Evolutionary conservation across 2,888 invertebrate genomes (phyloP).

Genomic region (Atrina japonica): DNA sequence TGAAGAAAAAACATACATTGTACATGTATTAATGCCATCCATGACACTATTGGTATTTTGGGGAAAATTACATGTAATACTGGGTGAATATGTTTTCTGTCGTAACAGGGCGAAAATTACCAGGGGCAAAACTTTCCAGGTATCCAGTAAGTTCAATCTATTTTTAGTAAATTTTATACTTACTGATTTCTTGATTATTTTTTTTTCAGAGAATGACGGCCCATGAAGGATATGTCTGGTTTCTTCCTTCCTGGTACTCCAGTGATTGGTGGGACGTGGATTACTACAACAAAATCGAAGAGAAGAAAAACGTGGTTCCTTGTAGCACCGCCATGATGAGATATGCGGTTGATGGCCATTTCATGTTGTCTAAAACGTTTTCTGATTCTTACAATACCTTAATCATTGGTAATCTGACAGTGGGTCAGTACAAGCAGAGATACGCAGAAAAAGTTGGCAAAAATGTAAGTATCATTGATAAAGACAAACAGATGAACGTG

Average conservation of each 20-base stretch:
- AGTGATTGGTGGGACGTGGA: slow-evolving; percentile 85
- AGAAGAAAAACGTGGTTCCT: slow-evolving; percentile 81
- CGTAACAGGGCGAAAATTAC: too few relatives aligned
- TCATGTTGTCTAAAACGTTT: slow-evolving; percentile 86
- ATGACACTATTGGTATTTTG: too few relatives aligned
- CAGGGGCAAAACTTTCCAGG: too few relatives aligned
- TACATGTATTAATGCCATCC: too few relatives aligned
- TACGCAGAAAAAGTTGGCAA: slow-evolving; percentile 62
- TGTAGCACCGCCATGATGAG: slow-evolving; percentile 85
- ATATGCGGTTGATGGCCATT: slow-evolving; percentile 87
- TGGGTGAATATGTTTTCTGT: too few relatives aligned
- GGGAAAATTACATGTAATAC: too few relatives aligned
- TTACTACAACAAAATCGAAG: slow-evolving; percentile 72
- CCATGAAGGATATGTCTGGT: slow-evolving; percentile 90
- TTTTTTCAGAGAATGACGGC: slow-evolving; percentile 80
- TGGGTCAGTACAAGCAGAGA: slow-evolving; percentile 84
- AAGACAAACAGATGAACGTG: too few relatives aligned
- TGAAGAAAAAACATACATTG: too few relatives aligned
- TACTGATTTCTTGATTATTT: too few relatives aligned
- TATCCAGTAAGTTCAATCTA: too few relatives aligned
- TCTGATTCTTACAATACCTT: slow-evolving; percentile 85
- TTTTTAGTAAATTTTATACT: too few relatives aligned
- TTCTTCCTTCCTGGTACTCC: slow-evolving; percentile 87
- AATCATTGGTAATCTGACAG: slow-evolving; percentile 84
- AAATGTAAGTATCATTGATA: slow-evolving; percentile 55